Evolutionary conservation across 2,888 invertebrate genomes (phyloP).

Genomic region (Coenonympha glycerion): DNA sequence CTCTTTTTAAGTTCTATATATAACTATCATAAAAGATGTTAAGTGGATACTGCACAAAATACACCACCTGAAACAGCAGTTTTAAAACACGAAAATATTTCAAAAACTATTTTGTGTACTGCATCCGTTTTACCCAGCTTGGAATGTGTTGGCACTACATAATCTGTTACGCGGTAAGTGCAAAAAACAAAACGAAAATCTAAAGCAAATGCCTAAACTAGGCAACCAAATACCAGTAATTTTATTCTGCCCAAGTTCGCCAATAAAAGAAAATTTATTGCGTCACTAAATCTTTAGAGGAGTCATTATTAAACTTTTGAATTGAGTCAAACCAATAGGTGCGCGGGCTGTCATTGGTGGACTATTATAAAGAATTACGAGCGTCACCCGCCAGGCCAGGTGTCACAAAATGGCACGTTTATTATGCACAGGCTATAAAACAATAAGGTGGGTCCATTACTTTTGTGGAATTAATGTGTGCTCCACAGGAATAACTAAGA

Average conservation of each 20-base stretch:
- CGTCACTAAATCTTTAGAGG: not conserved
- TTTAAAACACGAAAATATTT: too few species aligned
- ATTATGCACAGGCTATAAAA: constrained; percentile 49
- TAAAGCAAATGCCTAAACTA: not conserved
- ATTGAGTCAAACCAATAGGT: constrained; percentile 26
- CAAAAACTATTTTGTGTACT: too few species aligned
- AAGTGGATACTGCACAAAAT: too few species aligned
- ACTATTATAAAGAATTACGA: constrained; percentile 40
- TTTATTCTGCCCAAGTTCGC: constrained; percentile 5
- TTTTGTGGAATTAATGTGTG: constrained; percentile 4
- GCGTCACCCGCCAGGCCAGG: constrained; percentile 35
- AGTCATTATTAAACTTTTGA: constrained; percentile 17
- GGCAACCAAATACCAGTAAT: constrained; percentile 8
- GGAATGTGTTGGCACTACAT: too few species aligned
- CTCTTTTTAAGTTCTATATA: too few species aligned
- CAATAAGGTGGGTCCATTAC: constrained; percentile 34
- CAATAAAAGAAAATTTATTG: not conserved
- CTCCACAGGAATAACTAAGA: not conserved
- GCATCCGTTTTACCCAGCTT: too few species aligned
- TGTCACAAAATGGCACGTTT: constrained; percentile 40
- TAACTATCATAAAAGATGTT: too few species aligned
- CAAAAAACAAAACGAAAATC: too few species aligned
- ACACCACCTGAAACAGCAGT: too few species aligned
- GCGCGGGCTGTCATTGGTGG: constrained; percentile 24
- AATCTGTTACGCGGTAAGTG: too few species aligned